Evolutionary conservation across 2,888 invertebrate genomes (phyloP), one percentile per base, ranked within the genome.

Genomic region (Netelia virgata): DNA sequence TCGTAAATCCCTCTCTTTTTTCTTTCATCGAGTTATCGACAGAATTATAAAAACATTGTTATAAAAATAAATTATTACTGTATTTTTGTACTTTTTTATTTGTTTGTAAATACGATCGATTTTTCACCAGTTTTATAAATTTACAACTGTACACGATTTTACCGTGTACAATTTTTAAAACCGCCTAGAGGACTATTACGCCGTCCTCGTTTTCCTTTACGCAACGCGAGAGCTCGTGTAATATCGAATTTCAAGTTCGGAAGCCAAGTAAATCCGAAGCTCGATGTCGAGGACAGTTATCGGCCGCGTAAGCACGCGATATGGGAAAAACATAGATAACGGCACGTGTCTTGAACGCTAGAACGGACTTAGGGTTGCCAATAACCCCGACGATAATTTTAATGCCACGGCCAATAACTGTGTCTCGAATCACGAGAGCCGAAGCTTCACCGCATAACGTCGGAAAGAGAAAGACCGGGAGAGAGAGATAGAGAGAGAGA

Each of bases 231-330:
- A 59, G 23, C 61, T 20, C 23, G 66, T 47, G 2, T 10, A 66
- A 66, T 73, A 80, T 80, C 73, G 66, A 73, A 59, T 80, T 80
- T 50, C 80, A 57, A 80, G 73, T 80, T 80, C 66, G 73, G 73
- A 80, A 80, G 66, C 80, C 80, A 59, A 80, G 73, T 80, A 80
- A 80, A 66, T 57, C 66, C 72, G 28, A 14, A 47, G 23, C 2
- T 28, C 8, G n/a, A 28, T 28, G 11, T 14, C 14, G 47, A 14
- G 14, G 6, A 47, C 47, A 47, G 47, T 47, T 10, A 10, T 47
- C 11, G 47, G 47, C 14, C 47, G 3, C 3, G 10, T 10, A 47
- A 47, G 14, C 47, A 47, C 3, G 6, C 11, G 47, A 47, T 28
- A 28, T 28, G 28, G 6, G 6, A 28, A 28, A 28, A 28, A 5